These are phyloP conservation scores for Hippoglossus hippoglossus DNA, from an alignment of 2,797 vertebrate species.

Conservation along the genomic window DNA sequence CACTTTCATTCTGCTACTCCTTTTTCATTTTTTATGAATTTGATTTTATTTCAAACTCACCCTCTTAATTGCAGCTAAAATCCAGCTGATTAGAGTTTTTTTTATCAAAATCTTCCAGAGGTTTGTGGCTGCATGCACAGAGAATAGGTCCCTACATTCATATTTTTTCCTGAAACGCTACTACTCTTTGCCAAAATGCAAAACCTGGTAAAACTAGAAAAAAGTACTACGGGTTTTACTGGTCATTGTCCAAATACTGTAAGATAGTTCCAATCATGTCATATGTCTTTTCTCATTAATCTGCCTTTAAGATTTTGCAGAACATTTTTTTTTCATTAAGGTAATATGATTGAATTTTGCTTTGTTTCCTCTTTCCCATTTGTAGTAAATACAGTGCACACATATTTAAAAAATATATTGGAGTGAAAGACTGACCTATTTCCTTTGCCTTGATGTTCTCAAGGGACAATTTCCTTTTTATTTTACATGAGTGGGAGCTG, in stretches of 20 bases:
- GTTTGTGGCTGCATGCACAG: not conserved
- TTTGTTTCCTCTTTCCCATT: not conserved
- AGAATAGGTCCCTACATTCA: not conserved
- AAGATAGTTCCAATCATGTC: not conserved
- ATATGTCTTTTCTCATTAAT: no score
- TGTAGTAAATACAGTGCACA: not conserved
- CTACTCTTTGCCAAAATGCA: not conserved
- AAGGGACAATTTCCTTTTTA: no score
- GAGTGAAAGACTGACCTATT: not conserved
- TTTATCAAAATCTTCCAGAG: not conserved
- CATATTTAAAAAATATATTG: no score
- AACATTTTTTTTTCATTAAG: not conserved
- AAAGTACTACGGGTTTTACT: not conserved
- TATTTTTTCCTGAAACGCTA: not conserved
- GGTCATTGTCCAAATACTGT: not conserved
- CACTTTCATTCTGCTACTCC: not conserved
- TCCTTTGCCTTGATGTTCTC: no score
- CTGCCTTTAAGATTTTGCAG: not conserved
- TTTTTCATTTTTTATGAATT: no score
- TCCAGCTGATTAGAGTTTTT: not conserved
- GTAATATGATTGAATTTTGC: not conserved
- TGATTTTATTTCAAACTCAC: no score
- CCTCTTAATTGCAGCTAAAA: not conserved
- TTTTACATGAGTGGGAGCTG: no score
- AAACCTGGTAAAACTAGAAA: no score